A percentile compares a stretch with the other conserved stretches of the same genome.
Evolutionary conservation across 2,797 vertebrate genomes (phyloP).

Genomic region (Natrix natrix): DNA sequence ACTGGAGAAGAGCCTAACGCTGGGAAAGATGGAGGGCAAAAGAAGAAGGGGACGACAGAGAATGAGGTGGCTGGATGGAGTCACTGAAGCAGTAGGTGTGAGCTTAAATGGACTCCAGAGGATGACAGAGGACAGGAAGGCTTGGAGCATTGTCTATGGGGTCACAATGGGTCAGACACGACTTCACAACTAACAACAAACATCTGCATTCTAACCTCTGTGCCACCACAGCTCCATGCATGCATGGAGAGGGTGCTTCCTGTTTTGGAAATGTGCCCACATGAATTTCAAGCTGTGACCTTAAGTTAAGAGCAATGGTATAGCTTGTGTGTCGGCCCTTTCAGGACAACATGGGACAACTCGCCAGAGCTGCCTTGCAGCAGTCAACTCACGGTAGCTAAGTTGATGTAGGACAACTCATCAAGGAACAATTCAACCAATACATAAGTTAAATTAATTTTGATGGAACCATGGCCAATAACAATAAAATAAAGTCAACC

Average conservation of each 20-base stretch:
- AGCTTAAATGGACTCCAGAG: too few species aligned
- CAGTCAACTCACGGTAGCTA: rapidly evolving
- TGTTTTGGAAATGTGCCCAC: not conserved
- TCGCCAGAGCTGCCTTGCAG: not conserved
- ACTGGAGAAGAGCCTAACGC: too few species aligned
- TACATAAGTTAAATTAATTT: not conserved
- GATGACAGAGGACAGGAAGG: too few species aligned
- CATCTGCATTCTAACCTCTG: too few species aligned
- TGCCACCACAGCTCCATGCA: not conserved
- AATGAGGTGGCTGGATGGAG: too few species aligned
- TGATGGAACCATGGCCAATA: not conserved
- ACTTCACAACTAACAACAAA: too few species aligned
- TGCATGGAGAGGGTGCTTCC: not conserved
- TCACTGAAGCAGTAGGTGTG: too few species aligned
- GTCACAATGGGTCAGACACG: too few species aligned
- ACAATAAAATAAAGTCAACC: not conserved
- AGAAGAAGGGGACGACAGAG: too few species aligned
- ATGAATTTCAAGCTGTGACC: not conserved
- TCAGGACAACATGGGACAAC: not conserved
- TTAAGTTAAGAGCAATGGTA: not conserved
- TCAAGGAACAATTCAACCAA: not conserved
- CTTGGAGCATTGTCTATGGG: too few species aligned
- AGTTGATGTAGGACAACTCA: not conserved
- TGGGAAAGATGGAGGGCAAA: too few species aligned
- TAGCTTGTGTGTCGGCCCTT: not conserved